Base-by-base conservation (phyloP, 1,140 invertebrate genomes). In the Drosophila truncata region DNA sequence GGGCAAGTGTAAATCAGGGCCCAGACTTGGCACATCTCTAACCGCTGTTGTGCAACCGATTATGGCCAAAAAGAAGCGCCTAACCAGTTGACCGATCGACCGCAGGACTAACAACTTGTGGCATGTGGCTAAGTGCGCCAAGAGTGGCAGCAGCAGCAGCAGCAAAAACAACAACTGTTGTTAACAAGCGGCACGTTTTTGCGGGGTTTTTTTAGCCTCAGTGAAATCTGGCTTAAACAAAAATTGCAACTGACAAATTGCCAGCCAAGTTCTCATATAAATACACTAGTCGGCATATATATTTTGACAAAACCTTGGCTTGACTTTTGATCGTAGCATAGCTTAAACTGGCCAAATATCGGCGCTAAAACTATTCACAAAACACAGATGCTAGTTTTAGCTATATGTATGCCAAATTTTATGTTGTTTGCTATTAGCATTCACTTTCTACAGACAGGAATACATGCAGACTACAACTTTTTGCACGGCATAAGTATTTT, bases 1-100 rank as follows among this genome's bases (percentile, higher is more conserved):
- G 72, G 46, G 54, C 76, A 69, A 60, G 82, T 85, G 82, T 82
- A 82, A 86, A 86, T 78, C 83, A 82, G 64, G 61, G 59, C 59
- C 59, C 57, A 47, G 69, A 23, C 52, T 50, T 35, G 52, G 61
- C 46, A 54, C 66, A 80, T 65, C 64, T 49, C 67, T 62, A 31
- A 49, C 55, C 46, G 44, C 41, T 44, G 57, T 78, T 78, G 63
- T 78, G 73, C 49, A 77, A 77, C 74, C 75, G 47, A 37, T 23
- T 41, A 59, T 64, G 62, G 55, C 54, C 74, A 55, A 54, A 66
- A 50, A 54, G 52, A 55, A 55, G 52, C 57, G 62, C 25, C 47
- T 35, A 65, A 60, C 67, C 33, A 37, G 62, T 47, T 77, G 54
- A 77, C 74, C 74, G 54, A 77, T 72, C 74, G 54, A 78, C 74